Base-by-base conservation (phyloP, 2,113 vertebrate species). In the Sander vitreus region DNA sequence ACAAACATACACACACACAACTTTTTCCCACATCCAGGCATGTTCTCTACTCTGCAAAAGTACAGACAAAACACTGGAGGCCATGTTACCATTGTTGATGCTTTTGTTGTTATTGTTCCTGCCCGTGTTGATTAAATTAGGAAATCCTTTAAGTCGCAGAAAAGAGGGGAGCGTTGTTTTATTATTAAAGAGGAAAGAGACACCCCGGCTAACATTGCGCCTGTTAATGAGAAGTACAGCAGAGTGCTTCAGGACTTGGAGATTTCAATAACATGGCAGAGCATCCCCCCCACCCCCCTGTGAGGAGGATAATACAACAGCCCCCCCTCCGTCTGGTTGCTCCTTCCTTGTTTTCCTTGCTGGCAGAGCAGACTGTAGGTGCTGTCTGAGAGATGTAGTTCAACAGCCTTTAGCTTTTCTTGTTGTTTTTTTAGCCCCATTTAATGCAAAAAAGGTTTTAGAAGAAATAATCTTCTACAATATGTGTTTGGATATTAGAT, bases 61-160 rank as follows among this genome's bases (percentile, higher is more conserved):
- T 85, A 80, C 77, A 69, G 76, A 91, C 89, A 90, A 89, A 85
- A 81, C 91, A 90, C 93, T 84, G 79, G 86, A 90, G 92, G 93
- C 92, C 92, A 87, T 90, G 92, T 87, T 93, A 87, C 91, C 85
- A 85, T 88, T 92, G 93, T 91, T 92, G 91, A 93, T 90, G 90
- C 85, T 89, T 93, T 93, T 92, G 93, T 91, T 93, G 91, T 94
- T 94, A 92, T 94, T 94, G 92, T 93, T 92, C 86, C 87, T 89
- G 91, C 92, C 88, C 45, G 80, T 84, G 91, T 92, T 93, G 92
- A 93, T 93, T 92, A 93, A 93, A 94, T 94, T 92, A 93, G 91
- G 93, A 93, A 93, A 94, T 94, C 91, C 92, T 93, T 93, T 94
- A 94, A 94, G 91, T 94, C 86, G 91, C 93, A 94, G 88, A 93